Evolutionary conservation across 2,113 vertebrate genomes (phyloP).

Genomic region (Suncus etruscus): DNA sequence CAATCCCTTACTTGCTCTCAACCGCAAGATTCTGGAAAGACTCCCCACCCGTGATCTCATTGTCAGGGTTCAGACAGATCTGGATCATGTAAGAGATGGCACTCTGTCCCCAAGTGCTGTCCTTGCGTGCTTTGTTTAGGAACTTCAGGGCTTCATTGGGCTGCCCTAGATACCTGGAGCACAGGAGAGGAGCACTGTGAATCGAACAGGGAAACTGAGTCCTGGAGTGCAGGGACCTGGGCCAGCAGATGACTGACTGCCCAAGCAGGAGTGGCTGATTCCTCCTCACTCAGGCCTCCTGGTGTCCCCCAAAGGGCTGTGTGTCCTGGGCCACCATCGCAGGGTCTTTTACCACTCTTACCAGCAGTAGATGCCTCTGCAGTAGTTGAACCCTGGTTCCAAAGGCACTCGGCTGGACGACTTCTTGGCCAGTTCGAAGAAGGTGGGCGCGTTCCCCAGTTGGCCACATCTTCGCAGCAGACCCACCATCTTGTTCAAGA

Average conservation of each 20-base stretch:
- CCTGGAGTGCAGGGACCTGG: no score
- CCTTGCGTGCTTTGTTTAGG: slow-evolving; percentile 86
- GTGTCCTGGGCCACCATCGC: neutral
- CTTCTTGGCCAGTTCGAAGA: slow-evolving; percentile 79
- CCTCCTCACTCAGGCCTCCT: no score
- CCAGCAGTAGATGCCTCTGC: slow-evolving; percentile 85
- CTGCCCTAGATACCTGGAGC: slow-evolving; percentile 78
- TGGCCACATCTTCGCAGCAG: slow-evolving; percentile 84
- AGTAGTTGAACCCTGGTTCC: slow-evolving; percentile 85
- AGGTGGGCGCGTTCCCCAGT: slow-evolving; percentile 80
- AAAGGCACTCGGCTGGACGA: slow-evolving; percentile 66
- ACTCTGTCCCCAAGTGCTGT: slow-evolving; percentile 82
- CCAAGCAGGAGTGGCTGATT: neutral
- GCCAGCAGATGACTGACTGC: neutral
- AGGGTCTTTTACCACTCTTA: slow-evolving; percentile 24
- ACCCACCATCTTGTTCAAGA: slow-evolving; percentile 79
- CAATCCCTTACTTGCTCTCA: slow-evolving; percentile 79
- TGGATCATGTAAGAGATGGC: slow-evolving; percentile 85
- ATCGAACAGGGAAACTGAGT: neutral
- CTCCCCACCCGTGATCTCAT: slow-evolving; percentile 85
- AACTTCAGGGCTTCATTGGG: slow-evolving; percentile 83
- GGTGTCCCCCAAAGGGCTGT: neutral
- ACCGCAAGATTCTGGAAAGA: slow-evolving; percentile 78
- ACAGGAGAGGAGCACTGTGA: neutral
- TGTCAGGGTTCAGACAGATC: slow-evolving; percentile 88